A percentile compares a stretch with the other conserved stretches of the same genome.
phyloP scores from a whole-genome alignment of 2,113 vertebrate species.

The Ammodytes dubius region DNA sequence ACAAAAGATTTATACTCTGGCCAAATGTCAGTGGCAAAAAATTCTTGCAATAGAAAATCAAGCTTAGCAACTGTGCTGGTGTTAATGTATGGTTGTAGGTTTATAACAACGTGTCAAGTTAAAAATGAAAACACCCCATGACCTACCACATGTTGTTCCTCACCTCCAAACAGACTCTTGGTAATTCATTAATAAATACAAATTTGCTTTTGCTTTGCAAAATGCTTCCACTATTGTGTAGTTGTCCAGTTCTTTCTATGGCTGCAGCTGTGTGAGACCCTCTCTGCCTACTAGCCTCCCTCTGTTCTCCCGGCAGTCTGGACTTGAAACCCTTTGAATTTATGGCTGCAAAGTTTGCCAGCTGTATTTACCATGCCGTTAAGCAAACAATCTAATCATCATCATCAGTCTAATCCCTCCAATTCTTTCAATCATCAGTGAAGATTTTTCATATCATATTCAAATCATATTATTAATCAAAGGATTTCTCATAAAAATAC shows the following conservation, averaged over 20 bases:
- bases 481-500: not conserved
- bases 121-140: not conserved
- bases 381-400: not conserved
- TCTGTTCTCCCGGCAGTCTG: constrained; percentile 4
- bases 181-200: not conserved
- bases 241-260: constrained; percentile 6
- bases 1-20: not conserved
- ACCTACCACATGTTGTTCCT: not conserved
- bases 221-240: not conserved
- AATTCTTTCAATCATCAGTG: not conserved
- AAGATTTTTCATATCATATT: not conserved
- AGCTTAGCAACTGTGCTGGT: not conserved
- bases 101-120: constrained; percentile 6
- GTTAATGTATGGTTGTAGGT: not conserved
- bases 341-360: constrained; percentile 1
- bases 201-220: not conserved
- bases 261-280: not conserved
- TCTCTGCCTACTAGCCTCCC: not conserved
- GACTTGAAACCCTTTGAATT: not conserved
- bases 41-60: not conserved
- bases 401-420: not conserved
- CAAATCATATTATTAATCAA: not conserved
- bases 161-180: not conserved
- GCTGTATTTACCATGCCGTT: not conserved
- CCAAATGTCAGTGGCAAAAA: not conserved